Evolutionary conservation across 2,113 vertebrate genomes (phyloP).

Genomic region (Spermophilus dauricus): DNA sequence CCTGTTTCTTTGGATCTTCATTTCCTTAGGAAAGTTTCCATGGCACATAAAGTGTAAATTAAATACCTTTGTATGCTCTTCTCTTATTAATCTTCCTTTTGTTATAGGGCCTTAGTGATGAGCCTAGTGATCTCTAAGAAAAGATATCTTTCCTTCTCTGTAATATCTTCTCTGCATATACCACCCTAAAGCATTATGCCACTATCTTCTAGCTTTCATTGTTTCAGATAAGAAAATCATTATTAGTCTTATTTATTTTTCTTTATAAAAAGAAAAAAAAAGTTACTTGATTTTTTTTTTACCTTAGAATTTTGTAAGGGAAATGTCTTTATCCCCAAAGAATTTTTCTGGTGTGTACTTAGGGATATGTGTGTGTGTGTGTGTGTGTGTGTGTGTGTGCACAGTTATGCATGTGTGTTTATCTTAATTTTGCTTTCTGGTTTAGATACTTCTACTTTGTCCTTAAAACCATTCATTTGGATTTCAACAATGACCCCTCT

Average conservation of each 20-base stretch:
- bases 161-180: neutral
- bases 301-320: neutral
- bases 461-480: neutral
- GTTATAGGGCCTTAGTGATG: neutral
- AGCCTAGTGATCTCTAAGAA: neutral
- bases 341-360: neutral
- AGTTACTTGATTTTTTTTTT: neutral
- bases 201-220: neutral
- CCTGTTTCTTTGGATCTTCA: neutral
- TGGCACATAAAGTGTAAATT: neutral
- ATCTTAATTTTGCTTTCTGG: conserved; percentile 25
- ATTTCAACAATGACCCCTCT: neutral
- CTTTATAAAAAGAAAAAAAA: neutral
- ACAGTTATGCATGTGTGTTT: neutral
- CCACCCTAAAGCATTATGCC: neutral
- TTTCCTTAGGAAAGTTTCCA: neutral
- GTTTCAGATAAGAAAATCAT: neutral
- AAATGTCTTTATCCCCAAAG: neutral
- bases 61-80: neutral
- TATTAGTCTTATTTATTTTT: neutral
- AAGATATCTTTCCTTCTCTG: neutral
- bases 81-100: neutral
- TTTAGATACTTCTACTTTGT: neutral
- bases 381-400: neutral
- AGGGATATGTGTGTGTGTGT: too few species aligned